These are phyloP conservation scores for Philaethria dido DNA, from an alignment of 2,888 invertebrate species.

Conservation along the genomic window DNA sequence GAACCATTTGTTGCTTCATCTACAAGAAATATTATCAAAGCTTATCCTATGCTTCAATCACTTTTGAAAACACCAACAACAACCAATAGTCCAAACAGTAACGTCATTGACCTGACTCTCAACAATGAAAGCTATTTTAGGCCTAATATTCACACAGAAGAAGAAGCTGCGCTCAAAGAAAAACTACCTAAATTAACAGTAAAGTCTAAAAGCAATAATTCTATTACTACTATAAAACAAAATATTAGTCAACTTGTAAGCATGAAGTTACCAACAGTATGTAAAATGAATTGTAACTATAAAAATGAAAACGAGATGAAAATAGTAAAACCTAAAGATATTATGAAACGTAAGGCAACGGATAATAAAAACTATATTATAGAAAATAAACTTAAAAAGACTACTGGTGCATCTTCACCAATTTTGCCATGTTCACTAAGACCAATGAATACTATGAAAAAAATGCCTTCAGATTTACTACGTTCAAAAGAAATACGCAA, in stretches of 20 bases:
- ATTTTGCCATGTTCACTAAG: slow-evolving; percentile 22
- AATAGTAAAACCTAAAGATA: background rate
- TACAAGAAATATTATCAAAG: slow-evolving; percentile 17
- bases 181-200: background rate
- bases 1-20: background rate
- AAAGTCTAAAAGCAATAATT: background rate
- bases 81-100: background rate
- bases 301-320: background rate
- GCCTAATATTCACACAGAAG: background rate
- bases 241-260: background rate
- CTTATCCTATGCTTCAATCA: slow-evolving; percentile 7
- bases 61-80: background rate
- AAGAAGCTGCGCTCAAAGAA: background rate
- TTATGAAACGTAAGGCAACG: background rate
- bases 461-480: background rate
- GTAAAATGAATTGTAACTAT: background rate
- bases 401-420: slow-evolving; percentile 16
- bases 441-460: background rate
- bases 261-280: background rate
- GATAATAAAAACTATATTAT: background rate
- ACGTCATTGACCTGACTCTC: background rate
- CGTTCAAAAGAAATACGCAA: background rate
- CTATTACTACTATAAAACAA: too few species aligned
- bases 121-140: background rate
- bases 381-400: slow-evolving; percentile 2